A percentile compares a stretch with the other conserved stretches of the same genome.
Evolutionary conservation across 2,797 vertebrate genomes (phyloP).

Genomic region (Pempheris klunzingeri): DNA sequence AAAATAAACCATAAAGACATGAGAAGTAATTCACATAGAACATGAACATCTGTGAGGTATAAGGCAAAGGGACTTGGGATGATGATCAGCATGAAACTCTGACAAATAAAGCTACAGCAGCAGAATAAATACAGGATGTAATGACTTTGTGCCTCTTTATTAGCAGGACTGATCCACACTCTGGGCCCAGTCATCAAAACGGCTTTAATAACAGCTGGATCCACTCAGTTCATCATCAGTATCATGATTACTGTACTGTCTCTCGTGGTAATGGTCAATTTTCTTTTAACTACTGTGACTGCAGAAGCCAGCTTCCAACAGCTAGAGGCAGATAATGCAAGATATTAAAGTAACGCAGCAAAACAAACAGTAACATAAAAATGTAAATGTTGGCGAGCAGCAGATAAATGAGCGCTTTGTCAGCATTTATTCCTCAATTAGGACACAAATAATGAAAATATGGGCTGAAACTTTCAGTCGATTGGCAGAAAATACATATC

Average conservation of each 20-base stretch:
- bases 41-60: neutral
- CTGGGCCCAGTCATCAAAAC: neutral
- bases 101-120: neutral
- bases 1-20: neutral
- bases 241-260: neutral
- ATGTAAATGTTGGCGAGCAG: neutral
- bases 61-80: neutral
- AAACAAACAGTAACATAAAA: neutral
- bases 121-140: constrained; percentile 13
- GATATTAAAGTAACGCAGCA: neutral
- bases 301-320: neutral
- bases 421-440: neutral
- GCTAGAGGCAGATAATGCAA: neutral
- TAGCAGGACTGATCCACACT: neutral
- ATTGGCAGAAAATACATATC: constrained; percentile 13
- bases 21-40: neutral
- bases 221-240: constrained; percentile 14
- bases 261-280: neutral
- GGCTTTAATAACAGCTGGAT: constrained; percentile 7
- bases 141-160: constrained; percentile 27
- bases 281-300: neutral
- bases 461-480: neutral
- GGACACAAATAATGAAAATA: neutral
- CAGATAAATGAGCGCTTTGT: neutral
- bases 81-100: neutral